A percentile compares a stretch with the other conserved stretches of the same genome.
Evolutionary conservation across 2,797 vertebrate species (phyloP).

Genomic region (Peromyscus melanophrys): DNA sequence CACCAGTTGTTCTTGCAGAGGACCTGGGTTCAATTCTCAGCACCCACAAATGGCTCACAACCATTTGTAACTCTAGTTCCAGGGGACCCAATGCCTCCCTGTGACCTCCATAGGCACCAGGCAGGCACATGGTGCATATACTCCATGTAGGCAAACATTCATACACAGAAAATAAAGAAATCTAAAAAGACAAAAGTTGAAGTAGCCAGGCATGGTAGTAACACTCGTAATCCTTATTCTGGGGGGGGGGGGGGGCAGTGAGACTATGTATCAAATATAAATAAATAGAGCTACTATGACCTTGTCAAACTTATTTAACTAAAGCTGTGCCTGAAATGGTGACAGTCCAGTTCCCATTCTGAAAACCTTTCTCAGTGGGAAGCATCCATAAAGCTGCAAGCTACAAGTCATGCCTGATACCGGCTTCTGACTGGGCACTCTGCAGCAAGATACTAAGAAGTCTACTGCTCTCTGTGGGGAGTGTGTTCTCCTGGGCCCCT

Average conservation of each 20-base stretch:
- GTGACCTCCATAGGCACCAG: neutral
- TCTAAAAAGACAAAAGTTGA: neutral
- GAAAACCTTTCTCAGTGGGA: neutral
- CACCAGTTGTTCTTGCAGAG: neutral
- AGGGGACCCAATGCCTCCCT: neutral
- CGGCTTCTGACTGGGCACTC: neutral
- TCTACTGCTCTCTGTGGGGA: neutral
- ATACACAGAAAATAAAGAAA: neutral
- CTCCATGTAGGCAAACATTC: too few relatives aligned
- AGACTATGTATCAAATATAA: neutral
- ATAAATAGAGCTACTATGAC: neutral
- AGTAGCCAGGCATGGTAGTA: neutral
- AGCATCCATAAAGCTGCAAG: neutral
- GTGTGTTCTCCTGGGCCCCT: rapidly evolving
- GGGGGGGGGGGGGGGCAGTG: neutral
- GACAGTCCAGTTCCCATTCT: neutral
- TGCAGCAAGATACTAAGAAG: neutral
- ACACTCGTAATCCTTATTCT: neutral
- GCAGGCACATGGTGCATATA: too few relatives aligned
- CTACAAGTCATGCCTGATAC: neutral
- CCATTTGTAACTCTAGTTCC: neutral
- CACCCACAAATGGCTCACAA: too few relatives aligned
- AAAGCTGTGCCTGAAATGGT: neutral
- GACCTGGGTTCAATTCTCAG: neutral
- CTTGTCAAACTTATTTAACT: neutral